These are phyloP conservation scores for Dallia pectoralis DNA, from an alignment of 2,797 vertebrate species.

Conservation along the genomic window DNA sequence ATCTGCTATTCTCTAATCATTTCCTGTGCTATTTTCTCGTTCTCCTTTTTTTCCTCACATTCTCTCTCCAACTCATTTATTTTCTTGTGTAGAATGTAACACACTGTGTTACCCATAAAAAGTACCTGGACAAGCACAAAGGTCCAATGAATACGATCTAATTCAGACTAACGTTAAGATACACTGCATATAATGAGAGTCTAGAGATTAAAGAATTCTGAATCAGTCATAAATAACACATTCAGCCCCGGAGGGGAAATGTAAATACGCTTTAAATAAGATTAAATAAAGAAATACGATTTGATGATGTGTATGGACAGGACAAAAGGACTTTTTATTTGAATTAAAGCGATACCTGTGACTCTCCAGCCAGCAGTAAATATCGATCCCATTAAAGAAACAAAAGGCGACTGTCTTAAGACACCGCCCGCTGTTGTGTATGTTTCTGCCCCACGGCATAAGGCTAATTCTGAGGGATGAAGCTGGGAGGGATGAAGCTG, in stretches of 20 bases:
- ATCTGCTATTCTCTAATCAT: no score
- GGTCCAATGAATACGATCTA: neutral
- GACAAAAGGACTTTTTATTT: neutral
- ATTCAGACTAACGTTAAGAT: neutral
- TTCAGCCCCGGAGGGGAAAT: neutral
- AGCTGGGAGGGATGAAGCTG: constrained; percentile 41
- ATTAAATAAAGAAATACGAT: neutral
- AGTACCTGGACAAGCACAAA: neutral
- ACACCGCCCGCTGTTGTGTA: no score
- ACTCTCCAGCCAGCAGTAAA: constrained; percentile 22
- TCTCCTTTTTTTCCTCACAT: no score
- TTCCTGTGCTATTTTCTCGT: no score
- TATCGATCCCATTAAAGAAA: constrained; percentile 37
- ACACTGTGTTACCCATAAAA: neutral
- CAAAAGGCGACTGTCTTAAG: constrained; percentile 31
- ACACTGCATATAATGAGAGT: neutral
- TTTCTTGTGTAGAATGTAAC: neutral
- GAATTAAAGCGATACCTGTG: constrained; percentile 22
- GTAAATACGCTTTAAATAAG: neutral
- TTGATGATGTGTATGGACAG: no score
- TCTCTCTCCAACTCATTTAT: no score
- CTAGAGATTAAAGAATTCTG: neutral
- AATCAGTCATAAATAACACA: constrained; percentile 10
- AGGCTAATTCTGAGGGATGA: constrained; percentile 14
- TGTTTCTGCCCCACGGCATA: constrained; percentile 6